phyloP scores from a whole-genome alignment of 2,888 invertebrate genomes.

The Sphaerophoria taeniata region DNA sequence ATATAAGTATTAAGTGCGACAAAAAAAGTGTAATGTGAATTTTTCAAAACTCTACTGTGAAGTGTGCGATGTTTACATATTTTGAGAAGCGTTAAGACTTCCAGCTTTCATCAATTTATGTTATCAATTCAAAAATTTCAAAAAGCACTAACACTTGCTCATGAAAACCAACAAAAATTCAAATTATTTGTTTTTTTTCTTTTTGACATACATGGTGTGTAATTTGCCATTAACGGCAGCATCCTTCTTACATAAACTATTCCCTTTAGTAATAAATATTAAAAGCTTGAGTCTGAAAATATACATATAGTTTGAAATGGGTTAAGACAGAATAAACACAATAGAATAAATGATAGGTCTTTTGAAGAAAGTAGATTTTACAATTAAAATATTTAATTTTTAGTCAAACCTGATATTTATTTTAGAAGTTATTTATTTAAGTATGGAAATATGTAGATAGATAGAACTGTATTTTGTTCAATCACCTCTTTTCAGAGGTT shows the following conservation, averaged over 20 bases:
- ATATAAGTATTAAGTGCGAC: slow-evolving; percentile 42
- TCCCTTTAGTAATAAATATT: slow-evolving; percentile 55
- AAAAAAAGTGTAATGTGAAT: slow-evolving; percentile 9
- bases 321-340: no score
- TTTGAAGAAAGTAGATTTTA: no score
- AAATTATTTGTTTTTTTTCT: slow-evolving; percentile 36
- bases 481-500: no score
- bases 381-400: no score
- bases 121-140: slow-evolving; percentile 22
- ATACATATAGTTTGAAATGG: no score
- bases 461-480: no score
- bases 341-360: no score
- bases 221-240: slow-evolving; percentile 71
- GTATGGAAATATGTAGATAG: no score
- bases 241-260: slow-evolving; percentile 67
- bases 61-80: slow-evolving; percentile 32
- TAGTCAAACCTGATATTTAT: no score
- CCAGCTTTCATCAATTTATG: slow-evolving; percentile 18
- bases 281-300: slow-evolving; percentile 72
- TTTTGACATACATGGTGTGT: slow-evolving; percentile 73
- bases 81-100: slow-evolving; percentile 55
- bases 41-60: slow-evolving; percentile 39
- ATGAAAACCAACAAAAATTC: slow-evolving; percentile 46
- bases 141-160: slow-evolving; percentile 57
- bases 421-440: no score